Base-by-base conservation (phyloP, 2,797 vertebrate genomes). In the Dallia pectoralis region DNA sequence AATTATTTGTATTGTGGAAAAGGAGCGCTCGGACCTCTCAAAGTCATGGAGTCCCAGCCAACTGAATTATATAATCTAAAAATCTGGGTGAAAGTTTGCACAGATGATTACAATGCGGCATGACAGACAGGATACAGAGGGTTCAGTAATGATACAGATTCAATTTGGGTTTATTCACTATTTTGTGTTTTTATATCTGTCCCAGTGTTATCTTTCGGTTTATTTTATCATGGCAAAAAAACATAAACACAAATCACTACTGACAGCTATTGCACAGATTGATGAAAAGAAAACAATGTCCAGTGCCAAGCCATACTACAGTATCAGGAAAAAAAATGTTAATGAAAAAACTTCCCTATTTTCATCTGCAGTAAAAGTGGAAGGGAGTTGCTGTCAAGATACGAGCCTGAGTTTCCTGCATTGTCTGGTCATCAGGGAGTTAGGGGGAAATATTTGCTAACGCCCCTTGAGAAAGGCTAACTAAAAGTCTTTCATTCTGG, bases 331-430 rank as follows among this genome's bases (percentile, higher is more conserved):
- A 14, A 4, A 9, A 12, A n/a, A 25, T 25, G 1, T 6, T 19
- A 33, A 2, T 36, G 19, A 67, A 16, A 15, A 67, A 9, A 3
- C 6, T 4, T 22, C 9, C 1, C 16, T 49, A 48, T 74, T 88
- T 89, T 83, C 84, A 85, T 56, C 22, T 56, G n/a, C 53, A 25
- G 53, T 25, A 7, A 56, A 25, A 18, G 87, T 87, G 87, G 86
- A 75, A 78, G 76, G 72, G 70, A 72, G 62, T 77, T 84, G 67
- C 63, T 1, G 16, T 4, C 3, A 32, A 79, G 81, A 89, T 84
- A 84, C 75, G 53, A 14, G 67, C 16, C 62, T 36, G 12, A 27
- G 33, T 68, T 75, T 68, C 71, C 48, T 18, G 6, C 19, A 32
- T 0, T 27, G 4, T 19, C 11, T 56, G 19, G 27, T 25, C 32